These are phyloP conservation scores for Trogon melanurus DNA, from an alignment of 2,113 vertebrate genomes.

Conservation along the genomic window DNA sequence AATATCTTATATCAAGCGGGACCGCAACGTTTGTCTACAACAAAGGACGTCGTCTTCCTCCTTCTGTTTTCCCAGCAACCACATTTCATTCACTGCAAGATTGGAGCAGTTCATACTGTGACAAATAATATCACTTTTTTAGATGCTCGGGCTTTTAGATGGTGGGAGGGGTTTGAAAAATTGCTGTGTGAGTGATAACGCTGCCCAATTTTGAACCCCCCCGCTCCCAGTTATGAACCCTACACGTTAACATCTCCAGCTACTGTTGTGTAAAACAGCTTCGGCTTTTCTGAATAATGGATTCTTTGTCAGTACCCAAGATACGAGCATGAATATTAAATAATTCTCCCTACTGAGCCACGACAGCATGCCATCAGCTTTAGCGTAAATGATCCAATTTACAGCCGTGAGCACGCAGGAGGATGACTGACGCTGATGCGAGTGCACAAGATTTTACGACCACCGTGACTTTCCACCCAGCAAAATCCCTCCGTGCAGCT, in stretches of 20 bases:
- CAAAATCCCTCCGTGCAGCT: neutral
- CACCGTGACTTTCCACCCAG: neutral
- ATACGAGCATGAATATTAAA: slow-evolving; percentile 38
- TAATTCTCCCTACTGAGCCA: slow-evolving; percentile 12
- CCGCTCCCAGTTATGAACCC: neutral
- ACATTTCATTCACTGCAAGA: neutral
- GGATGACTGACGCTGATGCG: slow-evolving; percentile 2
- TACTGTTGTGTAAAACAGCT: neutral
- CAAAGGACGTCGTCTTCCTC: neutral
- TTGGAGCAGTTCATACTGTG: neutral
- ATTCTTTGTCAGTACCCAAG: neutral
- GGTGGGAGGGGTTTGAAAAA: neutral
- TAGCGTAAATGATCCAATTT: slow-evolving; percentile 47
- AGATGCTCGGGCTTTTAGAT: neutral
- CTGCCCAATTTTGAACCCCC: neutral
- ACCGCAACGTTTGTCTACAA: neutral
- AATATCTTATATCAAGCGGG: neutral
- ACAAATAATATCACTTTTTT: neutral
- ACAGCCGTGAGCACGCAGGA: neutral
- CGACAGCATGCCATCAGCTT: slow-evolving; percentile 17
- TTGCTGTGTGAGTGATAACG: neutral
- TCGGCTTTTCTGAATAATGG: neutral
- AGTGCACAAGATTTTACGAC: neutral
- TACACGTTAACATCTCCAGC: neutral
- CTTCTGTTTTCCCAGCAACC: neutral